A percentile compares a stretch with the other conserved stretches of the same genome.
Evolutionary conservation across 2,113 vertebrate species (phyloP).

Genomic region (Dipodomys ordii): DNA sequence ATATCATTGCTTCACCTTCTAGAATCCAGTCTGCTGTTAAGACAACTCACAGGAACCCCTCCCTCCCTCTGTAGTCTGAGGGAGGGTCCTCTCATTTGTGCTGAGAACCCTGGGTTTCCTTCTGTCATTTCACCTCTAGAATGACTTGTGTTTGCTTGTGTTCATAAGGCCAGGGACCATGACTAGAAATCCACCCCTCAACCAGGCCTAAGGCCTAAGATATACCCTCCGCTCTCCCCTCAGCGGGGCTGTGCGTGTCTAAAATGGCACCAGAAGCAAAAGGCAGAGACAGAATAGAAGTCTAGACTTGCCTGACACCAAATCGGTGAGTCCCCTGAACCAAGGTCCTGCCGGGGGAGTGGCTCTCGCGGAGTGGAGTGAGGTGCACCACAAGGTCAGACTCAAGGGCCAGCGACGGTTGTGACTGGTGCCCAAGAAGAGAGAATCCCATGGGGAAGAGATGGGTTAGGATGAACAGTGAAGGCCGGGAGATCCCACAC

Average conservation of each 20-base stretch:
- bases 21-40: neutral
- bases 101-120: neutral
- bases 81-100: neutral
- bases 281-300: neutral
- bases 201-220: neutral
- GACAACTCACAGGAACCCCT: no score
- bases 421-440: no score
- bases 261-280: neutral
- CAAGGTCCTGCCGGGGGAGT: neutral
- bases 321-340: neutral
- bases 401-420: neutral
- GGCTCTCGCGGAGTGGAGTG: neutral
- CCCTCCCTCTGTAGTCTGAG: neutral
- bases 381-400: neutral
- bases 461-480: neutral
- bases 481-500: neutral
- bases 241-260: neutral
- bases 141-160: neutral
- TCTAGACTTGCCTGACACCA: neutral
- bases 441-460: neutral
- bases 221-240: neutral
- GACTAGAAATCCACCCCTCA: neutral
- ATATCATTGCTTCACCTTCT: neutral
- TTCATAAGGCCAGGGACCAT: neutral
- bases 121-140: neutral